Percentiles rank a stretch among this genome's conserved stretches.
Evolutionary conservation across 2,113 vertebrate genomes (phyloP).

Genomic region (Fukomys damarensis): DNA sequence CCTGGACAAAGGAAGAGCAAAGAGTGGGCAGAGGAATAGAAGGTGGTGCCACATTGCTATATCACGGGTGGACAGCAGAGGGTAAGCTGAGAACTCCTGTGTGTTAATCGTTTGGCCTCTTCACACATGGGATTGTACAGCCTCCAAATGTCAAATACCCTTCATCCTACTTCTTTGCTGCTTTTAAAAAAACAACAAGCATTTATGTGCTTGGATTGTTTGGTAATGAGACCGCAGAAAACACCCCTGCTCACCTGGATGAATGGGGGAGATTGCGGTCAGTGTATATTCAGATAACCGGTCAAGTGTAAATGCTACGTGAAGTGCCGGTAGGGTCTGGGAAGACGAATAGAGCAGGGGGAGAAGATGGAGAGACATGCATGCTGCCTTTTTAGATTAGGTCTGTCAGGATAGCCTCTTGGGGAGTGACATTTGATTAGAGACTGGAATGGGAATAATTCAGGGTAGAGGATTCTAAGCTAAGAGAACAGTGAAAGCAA

Average conservation of each 20-base stretch:
- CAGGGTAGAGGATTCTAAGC: neutral
- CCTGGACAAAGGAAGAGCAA: neutral
- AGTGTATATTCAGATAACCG: neutral
- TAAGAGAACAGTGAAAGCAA: neutral
- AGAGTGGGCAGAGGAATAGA: neutral
- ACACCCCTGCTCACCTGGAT: neutral
- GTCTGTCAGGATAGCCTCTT: neutral
- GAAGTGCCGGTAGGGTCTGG: neutral
- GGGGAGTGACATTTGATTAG: neutral
- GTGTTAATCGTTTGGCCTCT: neutral
- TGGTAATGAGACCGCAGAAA: neutral
- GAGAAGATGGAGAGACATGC: neutral
- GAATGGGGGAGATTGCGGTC: neutral
- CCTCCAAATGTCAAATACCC: neutral
- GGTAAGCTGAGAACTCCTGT: neutral
- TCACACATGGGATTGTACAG: neutral
- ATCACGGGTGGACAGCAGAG: neutral
- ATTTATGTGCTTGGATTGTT: neutral
- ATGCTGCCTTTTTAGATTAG: neutral
- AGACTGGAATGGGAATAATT: neutral
- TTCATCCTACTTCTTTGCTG: neutral
- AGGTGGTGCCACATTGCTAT: too few relatives aligned
- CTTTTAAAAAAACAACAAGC: neutral
- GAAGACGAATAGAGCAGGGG: neutral
- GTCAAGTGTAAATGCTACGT: neutral